phyloP scores from a whole-genome alignment of 2,797 vertebrate species.

The Adelosebastes latens region DNA sequence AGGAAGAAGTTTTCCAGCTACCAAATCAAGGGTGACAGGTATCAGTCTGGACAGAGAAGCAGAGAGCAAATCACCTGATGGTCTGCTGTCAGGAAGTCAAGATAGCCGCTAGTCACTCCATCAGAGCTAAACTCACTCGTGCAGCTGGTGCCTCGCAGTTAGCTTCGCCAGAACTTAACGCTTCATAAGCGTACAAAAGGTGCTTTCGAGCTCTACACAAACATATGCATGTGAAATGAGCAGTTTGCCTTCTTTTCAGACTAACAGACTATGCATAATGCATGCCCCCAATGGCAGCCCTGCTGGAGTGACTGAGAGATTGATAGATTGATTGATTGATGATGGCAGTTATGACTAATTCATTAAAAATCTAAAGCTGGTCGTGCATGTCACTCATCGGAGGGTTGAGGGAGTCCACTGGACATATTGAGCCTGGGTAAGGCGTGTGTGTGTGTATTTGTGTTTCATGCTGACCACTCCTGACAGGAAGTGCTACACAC shows the following conservation, averaged over 20 bases:
- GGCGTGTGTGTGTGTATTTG: constrained; percentile 28
- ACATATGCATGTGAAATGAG: constrained; percentile 71
- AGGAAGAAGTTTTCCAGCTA: neutral
- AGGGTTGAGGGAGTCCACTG: constrained; percentile 38
- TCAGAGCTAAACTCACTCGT: constrained; percentile 22
- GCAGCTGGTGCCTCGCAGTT: constrained; percentile 30
- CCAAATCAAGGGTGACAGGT: constrained; percentile 5
- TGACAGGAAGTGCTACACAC: constrained; percentile 75
- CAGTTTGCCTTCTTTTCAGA: constrained; percentile 56
- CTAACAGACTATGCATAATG: constrained; percentile 73
- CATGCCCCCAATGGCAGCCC: constrained; percentile 53
- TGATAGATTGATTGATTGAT: constrained; percentile 83
- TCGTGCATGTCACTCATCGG: constrained; percentile 70
- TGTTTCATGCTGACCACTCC: constrained; percentile 59
- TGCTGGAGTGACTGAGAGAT: constrained; percentile 67
- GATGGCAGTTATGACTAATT: constrained; percentile 81
- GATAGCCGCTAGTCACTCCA: constrained; percentile 21
- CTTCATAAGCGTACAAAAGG: constrained; percentile 50
- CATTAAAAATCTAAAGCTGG: constrained; percentile 72
- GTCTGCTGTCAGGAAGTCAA: constrained; percentile 27
- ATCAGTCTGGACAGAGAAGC: constrained; percentile 1
- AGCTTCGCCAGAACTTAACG: constrained; percentile 30
- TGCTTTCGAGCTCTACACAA: constrained; percentile 42
- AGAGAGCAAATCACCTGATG: constrained; percentile 20
- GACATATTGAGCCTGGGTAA: neutral